Base-by-base conservation (phyloP, 2,113 vertebrate genomes). In the Tor tambroides region DNA sequence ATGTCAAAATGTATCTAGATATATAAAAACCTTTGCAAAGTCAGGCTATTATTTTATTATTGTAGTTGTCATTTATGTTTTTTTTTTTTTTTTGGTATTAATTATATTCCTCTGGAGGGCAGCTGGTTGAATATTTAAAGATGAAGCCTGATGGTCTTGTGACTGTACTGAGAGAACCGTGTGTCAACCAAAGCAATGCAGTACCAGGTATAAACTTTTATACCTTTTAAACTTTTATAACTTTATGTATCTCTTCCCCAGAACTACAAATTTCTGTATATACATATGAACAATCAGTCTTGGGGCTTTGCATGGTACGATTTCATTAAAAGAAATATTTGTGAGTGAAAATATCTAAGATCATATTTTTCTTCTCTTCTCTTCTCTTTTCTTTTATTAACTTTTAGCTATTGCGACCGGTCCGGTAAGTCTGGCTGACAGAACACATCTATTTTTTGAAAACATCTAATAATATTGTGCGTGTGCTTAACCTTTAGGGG, bases 71-170 rank as follows among this genome's bases (percentile, higher is more conserved):
- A 35, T 12, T 17, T 7, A 21, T 76, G 10, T 10, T 71, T 12
- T 38, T 6, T 38, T n/a, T n/a, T n/a, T n/a, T n/a, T n/a, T n/a
- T n/a, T n/a, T n/a, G n/a, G 14, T 85, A 49, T 49, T 82, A 67
- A 30, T 49, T 19, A 43, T 78, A 41, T 79, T 54, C 12, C 6
- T 59, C 19, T 51, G 75, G 84, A 21, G 67, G 75, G 46, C 69
- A 99, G 98, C 88, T 99, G 93, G 97, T 99, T 17, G 98, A 99
- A 61, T 99, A 98, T 90, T 91, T 98, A 67, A 99, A 98, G 91
- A 94, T 99, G 90, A 99, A 99, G 91, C 92, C 96, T 0, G 98
- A 98, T 0, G 98, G 98, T 30, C 92, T 99, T 80, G 94, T 99
- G 86, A 96, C 95, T 54, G 91, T 95, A 61, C 94, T 99, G 43